Evolutionary conservation across 2,888 invertebrate genomes (phyloP), one percentile per base, ranked within the genome.

Genomic region (Phengaris alcon): DNA sequence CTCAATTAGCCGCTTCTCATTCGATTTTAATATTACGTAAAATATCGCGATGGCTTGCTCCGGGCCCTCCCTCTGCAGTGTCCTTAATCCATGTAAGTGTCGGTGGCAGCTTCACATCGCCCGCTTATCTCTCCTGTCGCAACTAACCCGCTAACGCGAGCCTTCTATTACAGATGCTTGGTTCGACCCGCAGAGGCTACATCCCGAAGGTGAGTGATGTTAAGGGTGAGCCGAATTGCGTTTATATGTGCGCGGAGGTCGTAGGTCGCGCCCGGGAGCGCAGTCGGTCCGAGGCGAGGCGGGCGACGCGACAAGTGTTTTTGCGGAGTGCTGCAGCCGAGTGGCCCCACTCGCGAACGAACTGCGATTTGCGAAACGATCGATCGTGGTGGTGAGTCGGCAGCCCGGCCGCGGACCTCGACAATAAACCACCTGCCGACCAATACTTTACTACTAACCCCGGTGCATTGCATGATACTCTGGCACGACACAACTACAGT

Each of bases 151-250:
- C 93, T 93, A 93, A 93, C 93, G 86, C 91, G 89, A 90, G 90
- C 90, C 90, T 91, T 94, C 94, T 93, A 93, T 96, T 97, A 86
- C 97, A 97, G 97, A 97, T 96, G 96, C 97, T 94, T 97, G 97
- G 97, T 97, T 97, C 95, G 97, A 97, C 93, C 97, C 97, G 87
- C 97, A 97, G 94, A 96, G 97, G 94, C 96, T 97, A 93, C 97
- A 97, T 94, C 97, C 97, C 83, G 96, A 95, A 96, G 97, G 97
- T 97, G 96, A 96, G 97, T 94, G 84, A 76, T 77, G 80, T 88
- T 79, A 79, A 79, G 78, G 76, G 78, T 74, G 78, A 77, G 77
- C 79, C 35, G 64, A 76, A 77, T 77, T 86, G 84, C 86, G 85
- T 83, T 82, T 83, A 54, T 81, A 77, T 84, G 87, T 86, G 86